Evolutionary conservation across 2,888 invertebrate genomes (phyloP).

Genomic region (Mythimna vitellina): DNA sequence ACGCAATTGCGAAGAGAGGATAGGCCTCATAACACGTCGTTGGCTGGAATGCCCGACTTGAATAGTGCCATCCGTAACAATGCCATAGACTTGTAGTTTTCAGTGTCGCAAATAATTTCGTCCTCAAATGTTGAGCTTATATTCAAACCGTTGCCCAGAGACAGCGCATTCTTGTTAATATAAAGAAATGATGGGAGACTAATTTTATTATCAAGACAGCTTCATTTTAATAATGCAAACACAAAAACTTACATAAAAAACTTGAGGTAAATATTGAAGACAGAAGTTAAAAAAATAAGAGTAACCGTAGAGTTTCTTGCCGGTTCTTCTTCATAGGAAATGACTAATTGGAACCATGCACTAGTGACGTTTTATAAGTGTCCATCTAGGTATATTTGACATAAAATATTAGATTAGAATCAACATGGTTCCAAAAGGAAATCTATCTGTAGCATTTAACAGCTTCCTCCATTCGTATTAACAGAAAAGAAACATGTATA

Average conservation of each 20-base stretch:
- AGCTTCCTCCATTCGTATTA: neutral
- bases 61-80: conserved; percentile 7
- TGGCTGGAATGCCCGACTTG: neutral
- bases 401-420: neutral
- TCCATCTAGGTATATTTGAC: too few species aligned
- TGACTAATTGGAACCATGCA: too few species aligned
- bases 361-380: too few species aligned
- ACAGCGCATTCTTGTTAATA: neutral
- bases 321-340: too few species aligned
- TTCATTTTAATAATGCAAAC: neutral
- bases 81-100: neutral
- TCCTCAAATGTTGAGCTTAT: neutral
- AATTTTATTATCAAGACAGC: neutral
- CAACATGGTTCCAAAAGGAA: neutral
- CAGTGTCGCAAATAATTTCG: neutral
- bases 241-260: neutral
- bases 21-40: neutral
- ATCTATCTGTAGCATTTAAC: neutral
- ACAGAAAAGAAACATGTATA: neutral
- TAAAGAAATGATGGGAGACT: neutral
- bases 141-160: neutral
- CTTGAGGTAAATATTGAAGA: neutral
- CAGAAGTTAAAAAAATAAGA: too few species aligned
- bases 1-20: too few species aligned
- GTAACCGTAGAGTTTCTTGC: too few species aligned